phyloP scores from a whole-genome alignment of 2,888 invertebrate species.

The Epinotia brunnichana region DNA sequence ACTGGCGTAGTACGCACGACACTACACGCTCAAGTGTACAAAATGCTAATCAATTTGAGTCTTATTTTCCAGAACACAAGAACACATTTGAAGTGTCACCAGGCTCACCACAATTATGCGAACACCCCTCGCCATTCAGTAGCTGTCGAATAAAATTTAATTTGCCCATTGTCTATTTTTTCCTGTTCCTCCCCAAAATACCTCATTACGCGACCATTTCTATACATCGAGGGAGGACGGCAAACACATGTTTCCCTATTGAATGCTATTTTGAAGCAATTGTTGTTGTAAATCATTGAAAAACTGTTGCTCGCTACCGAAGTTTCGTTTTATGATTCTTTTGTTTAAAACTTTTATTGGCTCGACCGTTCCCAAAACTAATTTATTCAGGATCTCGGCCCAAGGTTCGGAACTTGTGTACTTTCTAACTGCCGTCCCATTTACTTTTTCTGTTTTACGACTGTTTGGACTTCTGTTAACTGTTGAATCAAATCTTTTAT shows the following conservation, averaged over 20 bases:
- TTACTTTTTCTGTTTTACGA: slow-evolving; percentile 66
- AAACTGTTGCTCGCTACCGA: slow-evolving; percentile 77
- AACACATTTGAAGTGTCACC: slow-evolving; percentile 1
- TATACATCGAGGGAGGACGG: slow-evolving; percentile 49
- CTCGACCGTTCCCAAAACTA: slow-evolving; percentile 77
- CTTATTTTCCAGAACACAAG: neutral
- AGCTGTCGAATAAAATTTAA: slow-evolving; percentile 78
- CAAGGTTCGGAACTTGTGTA: slow-evolving; percentile 72
- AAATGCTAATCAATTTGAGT: neutral
- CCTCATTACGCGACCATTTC: slow-evolving; percentile 51
- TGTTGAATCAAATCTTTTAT: slow-evolving; percentile 50
- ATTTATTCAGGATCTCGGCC: slow-evolving; percentile 78
- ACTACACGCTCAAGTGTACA: neutral
- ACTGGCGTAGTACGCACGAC: neutral
- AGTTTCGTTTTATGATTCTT: slow-evolving; percentile 82
- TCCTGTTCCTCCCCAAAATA: slow-evolving; percentile 45
- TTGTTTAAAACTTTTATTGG: slow-evolving; percentile 84
- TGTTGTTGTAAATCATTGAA: slow-evolving; percentile 79
- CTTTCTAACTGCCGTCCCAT: slow-evolving; percentile 66
- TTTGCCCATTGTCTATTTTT: slow-evolving; percentile 71
- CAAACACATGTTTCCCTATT: slow-evolving; percentile 75
- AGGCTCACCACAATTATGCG: slow-evolving; percentile 53
- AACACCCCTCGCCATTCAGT: slow-evolving; percentile 63
- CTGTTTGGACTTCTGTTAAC: slow-evolving; percentile 61
- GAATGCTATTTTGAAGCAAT: slow-evolving; percentile 72